phyloP scores from a whole-genome alignment of 2,888 invertebrate species.

The Diadegma fenestrale region DNA sequence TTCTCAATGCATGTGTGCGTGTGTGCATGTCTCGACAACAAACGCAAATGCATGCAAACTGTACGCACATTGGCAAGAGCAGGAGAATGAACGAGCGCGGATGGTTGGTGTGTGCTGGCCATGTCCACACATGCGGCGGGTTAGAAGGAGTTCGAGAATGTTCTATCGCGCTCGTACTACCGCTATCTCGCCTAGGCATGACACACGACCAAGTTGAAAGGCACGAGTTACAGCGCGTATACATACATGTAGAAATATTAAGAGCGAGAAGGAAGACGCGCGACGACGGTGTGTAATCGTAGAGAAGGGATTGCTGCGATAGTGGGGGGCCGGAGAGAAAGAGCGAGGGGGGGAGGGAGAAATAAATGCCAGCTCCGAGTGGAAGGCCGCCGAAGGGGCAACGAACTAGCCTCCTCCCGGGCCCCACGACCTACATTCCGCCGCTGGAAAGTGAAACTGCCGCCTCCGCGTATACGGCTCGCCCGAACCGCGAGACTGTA shows the following conservation, averaged over 20 bases:
- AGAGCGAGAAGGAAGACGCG: conserved; percentile 47
- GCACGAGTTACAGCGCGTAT: conserved; percentile 31
- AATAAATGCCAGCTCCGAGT: conserved; percentile 83
- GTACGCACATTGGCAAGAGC: conserved; percentile 50
- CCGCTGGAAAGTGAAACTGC: conserved; percentile 85
- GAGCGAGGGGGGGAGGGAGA: conserved; percentile 16
- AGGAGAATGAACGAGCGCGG: conserved; percentile 66
- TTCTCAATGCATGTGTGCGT: conserved; percentile 36
- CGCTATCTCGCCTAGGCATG: conserved; percentile 73
- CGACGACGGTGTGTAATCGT: conserved; percentile 13
- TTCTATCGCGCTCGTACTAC: conserved; percentile 47
- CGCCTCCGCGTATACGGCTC: conserved; percentile 78
- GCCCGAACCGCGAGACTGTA: conserved; percentile 68
- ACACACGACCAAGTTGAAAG: conserved; percentile 53
- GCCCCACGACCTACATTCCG: conserved; percentile 85
- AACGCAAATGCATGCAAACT: background rate
- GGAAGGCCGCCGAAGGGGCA: conserved; percentile 87
- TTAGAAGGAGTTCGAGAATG: conserved; percentile 19
- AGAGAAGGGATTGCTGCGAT: conserved; percentile 7
- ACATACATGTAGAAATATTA: background rate
- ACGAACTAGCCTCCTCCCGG: conserved; percentile 87
- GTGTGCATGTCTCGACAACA: conserved; percentile 20
- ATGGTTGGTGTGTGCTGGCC: conserved; percentile 44
- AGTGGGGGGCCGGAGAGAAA: conserved; percentile 24
- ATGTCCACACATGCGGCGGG: background rate